Conservation (phyloP, 2,797 vertebrate genomes). For the Tarsius wallacei region DNA sequence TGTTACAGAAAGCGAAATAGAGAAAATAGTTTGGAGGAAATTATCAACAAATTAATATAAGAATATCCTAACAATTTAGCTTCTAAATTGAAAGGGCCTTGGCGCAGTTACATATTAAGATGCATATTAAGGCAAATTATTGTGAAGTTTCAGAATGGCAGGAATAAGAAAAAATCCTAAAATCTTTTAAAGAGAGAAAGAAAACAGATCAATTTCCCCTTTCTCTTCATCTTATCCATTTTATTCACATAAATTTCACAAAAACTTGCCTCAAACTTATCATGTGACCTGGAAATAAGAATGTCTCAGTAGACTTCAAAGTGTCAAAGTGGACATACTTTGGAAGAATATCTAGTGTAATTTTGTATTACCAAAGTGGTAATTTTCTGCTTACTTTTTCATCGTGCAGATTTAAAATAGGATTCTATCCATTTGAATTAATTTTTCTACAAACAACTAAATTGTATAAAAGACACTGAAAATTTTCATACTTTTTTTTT, state of each 20-base stretch:
- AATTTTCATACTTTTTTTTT: neutral
- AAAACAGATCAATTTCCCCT: constrained; percentile 6
- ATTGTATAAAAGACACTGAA: neutral
- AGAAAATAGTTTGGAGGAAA: neutral
- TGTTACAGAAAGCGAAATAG: neutral
- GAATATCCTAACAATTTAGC: neutral
- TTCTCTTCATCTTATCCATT: neutral
- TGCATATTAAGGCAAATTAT: neutral
- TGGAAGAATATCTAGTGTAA: neutral
- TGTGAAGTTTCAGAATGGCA: constrained; percentile 2
- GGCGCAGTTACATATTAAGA: neutral
- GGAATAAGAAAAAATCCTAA: neutral
- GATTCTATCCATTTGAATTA: neutral
- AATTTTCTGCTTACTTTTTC: constrained; percentile 28
- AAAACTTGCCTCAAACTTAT: neutral
- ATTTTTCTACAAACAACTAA: constrained; percentile 1
- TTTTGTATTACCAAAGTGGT: neutral
- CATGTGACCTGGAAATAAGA: neutral
- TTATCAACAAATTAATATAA: neutral
- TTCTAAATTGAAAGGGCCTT: neutral
- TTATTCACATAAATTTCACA: neutral
- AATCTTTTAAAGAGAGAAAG: neutral
- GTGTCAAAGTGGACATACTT: neutral
- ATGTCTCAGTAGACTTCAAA: neutral
- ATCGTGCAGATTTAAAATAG: neutral